phyloP scores from a whole-genome alignment of 1,140 invertebrate genomes.

The Musca domestica region DNA sequence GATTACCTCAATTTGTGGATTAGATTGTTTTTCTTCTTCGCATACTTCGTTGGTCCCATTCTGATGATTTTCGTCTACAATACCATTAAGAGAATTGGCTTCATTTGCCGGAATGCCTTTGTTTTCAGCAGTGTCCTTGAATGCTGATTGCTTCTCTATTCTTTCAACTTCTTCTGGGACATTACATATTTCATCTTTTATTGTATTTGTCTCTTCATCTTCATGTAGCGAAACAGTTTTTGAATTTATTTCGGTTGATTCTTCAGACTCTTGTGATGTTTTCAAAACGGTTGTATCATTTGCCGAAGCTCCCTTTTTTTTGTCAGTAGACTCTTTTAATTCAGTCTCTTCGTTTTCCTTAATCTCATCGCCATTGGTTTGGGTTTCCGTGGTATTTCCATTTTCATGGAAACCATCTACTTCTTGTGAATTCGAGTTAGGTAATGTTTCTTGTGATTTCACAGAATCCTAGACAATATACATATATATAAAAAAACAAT shows the following conservation, averaged over 20 bases:
- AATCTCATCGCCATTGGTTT: constrained; percentile 41
- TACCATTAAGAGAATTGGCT: constrained; percentile 24
- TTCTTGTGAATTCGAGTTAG: constrained; percentile 22
- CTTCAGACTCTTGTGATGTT: constrained; percentile 35
- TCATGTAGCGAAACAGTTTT: constrained; percentile 9
- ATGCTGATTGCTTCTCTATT: no score
- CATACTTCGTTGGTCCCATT: constrained; percentile 40
- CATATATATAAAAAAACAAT: not conserved
- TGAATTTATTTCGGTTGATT: constrained; percentile 10
- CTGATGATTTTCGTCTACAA: constrained; percentile 36
- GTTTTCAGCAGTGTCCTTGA: constrained; percentile 17
- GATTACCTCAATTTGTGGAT: constrained; percentile 53
- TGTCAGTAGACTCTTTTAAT: constrained; percentile 13
- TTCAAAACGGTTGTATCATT: constrained; percentile 29
- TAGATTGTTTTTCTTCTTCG: constrained; percentile 29
- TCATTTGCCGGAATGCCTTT: constrained; percentile 32
- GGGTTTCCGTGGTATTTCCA: constrained; percentile 38
- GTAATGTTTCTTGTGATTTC: constrained; percentile 7
- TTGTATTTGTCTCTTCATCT: constrained; percentile 16
- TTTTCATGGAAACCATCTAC: constrained; percentile 33
- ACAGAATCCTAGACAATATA: constrained; percentile 7
- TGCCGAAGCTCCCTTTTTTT: constrained; percentile 19
- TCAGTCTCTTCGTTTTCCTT: constrained; percentile 31
- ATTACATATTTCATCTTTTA: constrained; percentile 17
- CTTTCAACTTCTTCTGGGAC: constrained; percentile 12